phyloP scores from a whole-genome alignment of 2,888 invertebrate species.

The Urechis unicinctus region DNA sequence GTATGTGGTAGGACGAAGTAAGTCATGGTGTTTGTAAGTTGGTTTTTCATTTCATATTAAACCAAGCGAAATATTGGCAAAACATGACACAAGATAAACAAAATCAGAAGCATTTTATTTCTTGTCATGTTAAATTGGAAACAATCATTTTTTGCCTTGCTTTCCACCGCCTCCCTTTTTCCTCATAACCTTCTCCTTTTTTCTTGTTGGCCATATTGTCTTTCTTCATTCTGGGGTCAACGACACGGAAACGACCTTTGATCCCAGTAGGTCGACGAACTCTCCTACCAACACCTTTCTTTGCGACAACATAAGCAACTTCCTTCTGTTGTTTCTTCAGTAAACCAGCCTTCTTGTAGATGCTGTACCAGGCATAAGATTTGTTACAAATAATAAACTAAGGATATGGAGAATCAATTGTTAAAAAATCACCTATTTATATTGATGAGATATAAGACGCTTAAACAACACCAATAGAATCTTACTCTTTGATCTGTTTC shows the following conservation, averaged over 20 bases:
- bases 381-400: neutral
- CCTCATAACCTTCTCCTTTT: slow-evolving; percentile 3
- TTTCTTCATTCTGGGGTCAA: slow-evolving; percentile 93
- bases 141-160: neutral
- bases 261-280: slow-evolving; percentile 77
- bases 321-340: slow-evolving; percentile 71
- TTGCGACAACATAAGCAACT: slow-evolving; percentile 87
- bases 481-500: slow-evolving; percentile 79
- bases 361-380: slow-evolving; percentile 53
- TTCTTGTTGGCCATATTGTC: slow-evolving; percentile 56
- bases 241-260: slow-evolving; percentile 88
- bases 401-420: neutral
- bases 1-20: too few species aligned
- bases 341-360: slow-evolving; percentile 83
- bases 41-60: too few species aligned
- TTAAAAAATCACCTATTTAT: too few species aligned
- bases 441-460: too few species aligned
- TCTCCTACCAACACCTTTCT: slow-evolving; percentile 67
- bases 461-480: slow-evolving; percentile 21
- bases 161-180: slow-evolving; percentile 5
- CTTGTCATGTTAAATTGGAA: neutral
- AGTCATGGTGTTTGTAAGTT: too few species aligned
- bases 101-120: neutral
- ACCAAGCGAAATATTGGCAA: too few species aligned
- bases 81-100: too few species aligned